Evolutionary conservation across 2,888 invertebrate species (phyloP), one percentile per base, ranked within the genome.

Genomic region (Thereva nobilitata): DNA sequence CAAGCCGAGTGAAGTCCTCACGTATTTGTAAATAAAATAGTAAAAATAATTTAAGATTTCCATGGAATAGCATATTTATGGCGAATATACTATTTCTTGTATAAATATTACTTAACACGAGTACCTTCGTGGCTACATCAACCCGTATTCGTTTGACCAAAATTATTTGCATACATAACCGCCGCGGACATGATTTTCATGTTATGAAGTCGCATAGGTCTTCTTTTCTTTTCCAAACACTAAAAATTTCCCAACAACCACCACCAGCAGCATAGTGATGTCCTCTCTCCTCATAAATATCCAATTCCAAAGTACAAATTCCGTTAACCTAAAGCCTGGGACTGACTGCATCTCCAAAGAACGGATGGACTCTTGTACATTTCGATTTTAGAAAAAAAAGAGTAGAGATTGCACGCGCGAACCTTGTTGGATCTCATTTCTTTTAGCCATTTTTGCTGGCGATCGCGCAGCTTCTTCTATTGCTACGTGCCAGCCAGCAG

Each of bases 271-370:
- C 23, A 23, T 2, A 42, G 42, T 54, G 65, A 55, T 66, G 66
- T 68, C 68, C 68, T 68, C 68, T 68, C 68, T 68, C 66, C 68
- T 68, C 66, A 68, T 68, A 68, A 68, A 68, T 68, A 66, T 68
- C 68, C 66, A 68, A 68, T 68, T 68, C 63, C 55, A 45, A 63
- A 64, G 53, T 68, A 68, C 68, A 68, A 68, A 68, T 68, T 68
- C 68, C 68, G 68, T 68, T 68, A 68, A 34, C 40, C 42, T 64
- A 35, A 52, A 35, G 50, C 52, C 41, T 40, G 34, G 10, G 10
- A 6, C n/a, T 5, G 47, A 5, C n/a, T 10, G 5, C n/a, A 42
- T 55, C 55, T 23, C 23, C 23, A 23, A 23, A 2, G 23, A 23
- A 55, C 55, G 42, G 10, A 40, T 4, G 45, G n/a, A 5, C 40